Evolutionary conservation across 37 sponge, comb jelly and placozoan genomes (phyloP), one percentile per base, ranked within the genome.

Genomic region (Agelas oroides): DNA sequence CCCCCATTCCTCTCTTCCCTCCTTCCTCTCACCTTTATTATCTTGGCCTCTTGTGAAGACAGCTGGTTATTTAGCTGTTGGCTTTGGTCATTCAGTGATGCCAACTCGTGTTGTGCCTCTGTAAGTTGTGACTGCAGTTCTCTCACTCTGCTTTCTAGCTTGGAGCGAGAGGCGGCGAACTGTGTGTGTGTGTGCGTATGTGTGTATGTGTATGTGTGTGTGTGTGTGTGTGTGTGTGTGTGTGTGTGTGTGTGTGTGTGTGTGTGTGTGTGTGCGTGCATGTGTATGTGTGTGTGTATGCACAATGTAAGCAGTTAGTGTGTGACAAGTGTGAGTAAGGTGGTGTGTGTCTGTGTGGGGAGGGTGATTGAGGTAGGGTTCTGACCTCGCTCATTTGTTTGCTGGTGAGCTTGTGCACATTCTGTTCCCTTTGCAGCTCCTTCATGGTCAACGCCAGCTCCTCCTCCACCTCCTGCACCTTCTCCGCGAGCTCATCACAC

Each of bases 391-490:
- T 71, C 38, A 81, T 60, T 35, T 82, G 83, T 59, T 81, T 75
- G 33, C 31, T 77, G 39, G 37, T 13, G 39, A 32, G n/a, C 64
- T 77, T 59, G 40, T 25, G 25, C 0, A 77, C 40, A 19, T 53
- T 34, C 46, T 80, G 41, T 46, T 60, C 30, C 21, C 36, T 70
- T 67, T 87, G 85, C 23, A 89, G 66, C 40, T 86, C 87, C 52
- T 41, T 33, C 37, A 81, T 40, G 27, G 79, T 80, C 73, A 70
- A 63, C 38, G 80, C 46, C 70, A 93, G 73, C 66, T 93, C 90
- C 35, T 89, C 86, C 55, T 89, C 90, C 65, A 66, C 23, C 54
- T 85, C 94, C 73, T 81, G 75, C 53, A 89, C 86, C 15, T 65
- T 52, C 54, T 89, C 83, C 6, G 28, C 46, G 55, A 93, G 58